phyloP scores from a whole-genome alignment of 2,797 vertebrate species.

The Falco rusticolus region DNA sequence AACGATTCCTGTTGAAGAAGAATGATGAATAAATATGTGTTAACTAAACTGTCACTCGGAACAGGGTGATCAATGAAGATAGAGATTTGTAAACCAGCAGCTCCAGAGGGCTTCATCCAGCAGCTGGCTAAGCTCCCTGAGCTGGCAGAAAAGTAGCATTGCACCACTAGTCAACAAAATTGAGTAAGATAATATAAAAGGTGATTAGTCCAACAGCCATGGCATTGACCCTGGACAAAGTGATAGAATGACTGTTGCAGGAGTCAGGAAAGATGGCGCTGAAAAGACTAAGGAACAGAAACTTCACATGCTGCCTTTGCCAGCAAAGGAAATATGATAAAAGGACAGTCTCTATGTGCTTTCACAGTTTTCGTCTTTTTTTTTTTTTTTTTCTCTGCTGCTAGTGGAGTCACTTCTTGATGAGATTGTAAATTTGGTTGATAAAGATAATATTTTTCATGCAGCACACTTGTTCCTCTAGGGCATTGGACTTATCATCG shows the following conservation, averaged over 20 bases:
- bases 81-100: neutral
- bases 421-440: neutral
- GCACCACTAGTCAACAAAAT: fast-evolving
- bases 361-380: neutral
- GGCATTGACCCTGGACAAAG: neutral
- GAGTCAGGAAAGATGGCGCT: neutral
- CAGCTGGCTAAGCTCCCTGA: neutral
- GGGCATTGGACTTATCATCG: neutral
- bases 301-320: neutral
- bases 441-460: neutral
- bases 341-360: neutral
- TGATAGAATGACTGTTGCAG: neutral
- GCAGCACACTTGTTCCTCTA: neutral
- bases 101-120: neutral
- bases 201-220: neutral
- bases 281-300: neutral
- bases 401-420: neutral
- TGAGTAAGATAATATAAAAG: neutral
- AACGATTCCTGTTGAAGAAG: neutral
- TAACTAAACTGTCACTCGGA: neutral
- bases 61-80: neutral
- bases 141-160: neutral
- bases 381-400: neutral
- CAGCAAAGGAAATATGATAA: neutral
- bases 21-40: neutral